Conservation (phyloP, 2,888 invertebrate genomes). For the Trissolcus japonicus region DNA sequence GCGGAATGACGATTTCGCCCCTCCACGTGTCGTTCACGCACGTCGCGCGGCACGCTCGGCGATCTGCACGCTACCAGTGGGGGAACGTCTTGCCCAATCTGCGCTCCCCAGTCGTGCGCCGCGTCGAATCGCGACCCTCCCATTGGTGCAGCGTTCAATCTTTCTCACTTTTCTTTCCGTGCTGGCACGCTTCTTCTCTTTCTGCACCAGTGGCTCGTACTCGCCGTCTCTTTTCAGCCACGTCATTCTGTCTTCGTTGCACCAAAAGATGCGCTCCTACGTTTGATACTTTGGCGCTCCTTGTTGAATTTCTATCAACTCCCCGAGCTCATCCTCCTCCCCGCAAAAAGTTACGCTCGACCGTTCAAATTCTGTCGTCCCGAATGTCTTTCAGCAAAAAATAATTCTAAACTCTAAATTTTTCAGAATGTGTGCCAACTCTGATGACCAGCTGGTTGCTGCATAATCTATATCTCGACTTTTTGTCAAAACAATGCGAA, state of each 20-base stretch:
- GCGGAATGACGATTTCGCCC: slow-evolving; percentile 67
- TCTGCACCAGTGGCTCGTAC: slow-evolving; percentile 21
- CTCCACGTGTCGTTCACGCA: slow-evolving; percentile 74
- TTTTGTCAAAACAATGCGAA: too few relatives aligned
- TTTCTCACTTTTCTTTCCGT: slow-evolving; percentile 39
- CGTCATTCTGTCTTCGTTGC: slow-evolving; percentile 32
- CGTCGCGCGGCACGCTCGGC: slow-evolving; percentile 69
- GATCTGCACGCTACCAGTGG: slow-evolving; percentile 57
- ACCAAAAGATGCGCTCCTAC: slow-evolving; percentile 51
- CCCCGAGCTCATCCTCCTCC: slow-evolving; percentile 63
- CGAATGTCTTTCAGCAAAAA: too few relatives aligned
- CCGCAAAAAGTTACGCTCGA: slow-evolving; percentile 33
- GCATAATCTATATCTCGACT: too few relatives aligned
- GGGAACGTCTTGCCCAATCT: slow-evolving; percentile 65
- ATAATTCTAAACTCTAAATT: too few relatives aligned
- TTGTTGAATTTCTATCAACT: slow-evolving; percentile 67
- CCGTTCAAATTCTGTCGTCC: background rate
- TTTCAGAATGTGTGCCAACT: too few relatives aligned
- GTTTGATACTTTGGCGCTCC: slow-evolving; percentile 47
- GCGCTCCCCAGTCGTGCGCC: slow-evolving; percentile 71
- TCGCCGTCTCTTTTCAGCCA: slow-evolving; percentile 28
- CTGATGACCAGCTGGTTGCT: too few relatives aligned
- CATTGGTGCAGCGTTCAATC: slow-evolving; percentile 63
- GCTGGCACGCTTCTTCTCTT: slow-evolving; percentile 39
- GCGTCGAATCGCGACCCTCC: slow-evolving; percentile 68